Percentiles rank a stretch among this genome's conserved stretches.
These are phyloP conservation scores for Theonella swinhoei DNA, from an alignment of 37 sponge, comb jelly and placozoan genomes.

Conservation along the genomic window DNA sequence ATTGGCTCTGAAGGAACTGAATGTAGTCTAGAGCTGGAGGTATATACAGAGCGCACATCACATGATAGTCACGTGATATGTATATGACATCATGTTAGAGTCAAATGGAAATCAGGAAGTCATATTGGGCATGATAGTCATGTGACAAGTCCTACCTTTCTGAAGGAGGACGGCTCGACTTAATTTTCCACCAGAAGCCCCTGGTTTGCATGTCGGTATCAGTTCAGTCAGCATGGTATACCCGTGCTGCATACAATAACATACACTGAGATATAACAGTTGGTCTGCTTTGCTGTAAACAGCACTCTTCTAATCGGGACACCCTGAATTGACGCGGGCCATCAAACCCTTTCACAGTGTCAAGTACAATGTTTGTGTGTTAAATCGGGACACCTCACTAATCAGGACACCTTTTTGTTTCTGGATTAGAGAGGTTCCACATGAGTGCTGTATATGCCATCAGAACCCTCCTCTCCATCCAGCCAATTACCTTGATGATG, in stretches of 20 bases:
- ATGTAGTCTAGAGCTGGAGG: constrained; percentile 81
- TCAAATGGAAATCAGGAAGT: no score
- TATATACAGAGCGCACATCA: neutral
- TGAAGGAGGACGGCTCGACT: constrained; percentile 86
- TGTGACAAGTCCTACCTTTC: constrained; percentile 62
- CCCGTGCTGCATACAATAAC: constrained; percentile 35
- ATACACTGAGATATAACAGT: no score
- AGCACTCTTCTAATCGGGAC: no score
- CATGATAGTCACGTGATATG: neutral
- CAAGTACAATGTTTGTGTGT: no score
- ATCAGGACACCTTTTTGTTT: no score
- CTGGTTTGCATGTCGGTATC: constrained; percentile 68
- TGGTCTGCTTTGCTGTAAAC: no score
- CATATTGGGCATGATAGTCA: no score
- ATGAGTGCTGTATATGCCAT: neutral
- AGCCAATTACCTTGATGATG: constrained; percentile 61
- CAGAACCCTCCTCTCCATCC: neutral
- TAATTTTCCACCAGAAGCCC: constrained; percentile 62
- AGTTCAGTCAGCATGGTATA: constrained; percentile 63
- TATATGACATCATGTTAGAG: neutral
- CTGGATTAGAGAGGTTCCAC: neutral
- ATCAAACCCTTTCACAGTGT: no score
- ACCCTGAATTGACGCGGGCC: no score
- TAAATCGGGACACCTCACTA: no score
- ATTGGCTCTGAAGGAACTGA: constrained; percentile 55